Evolutionary conservation across 1,140 invertebrate species (phyloP), one percentile per base, ranked within the genome.

Genomic region (Fopius arisanus): DNA sequence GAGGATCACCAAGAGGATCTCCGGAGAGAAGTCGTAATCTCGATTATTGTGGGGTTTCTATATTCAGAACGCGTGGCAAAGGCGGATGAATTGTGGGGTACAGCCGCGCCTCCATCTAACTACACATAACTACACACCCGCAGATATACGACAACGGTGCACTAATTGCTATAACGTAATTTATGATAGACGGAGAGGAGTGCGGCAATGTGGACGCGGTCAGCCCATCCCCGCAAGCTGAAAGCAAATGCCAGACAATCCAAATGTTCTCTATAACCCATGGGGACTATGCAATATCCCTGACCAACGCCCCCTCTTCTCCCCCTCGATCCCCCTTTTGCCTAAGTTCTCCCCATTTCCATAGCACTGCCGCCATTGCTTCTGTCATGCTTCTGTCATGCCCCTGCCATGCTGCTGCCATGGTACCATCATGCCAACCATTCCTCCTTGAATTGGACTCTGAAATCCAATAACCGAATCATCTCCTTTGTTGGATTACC

Each of bases 121-220:
- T 43, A 29, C 28, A 62, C 37, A 7, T 19, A 48, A 37, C n/a
- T 28, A 41, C 29, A 40, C 28, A 76, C 71, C 54, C 71, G n/a
- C 23, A 62, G 21, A 28, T 62, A 62, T 70, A 26, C 16, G 33
- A n/a, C 59, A 48, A 29, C 63, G 51, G n/a, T 67, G 65, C n/a
- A 65, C 31, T 74, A 74, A 83, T 84, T 84, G 77, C 78, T 78
- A 65, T 59, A 75, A 70, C 31, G 78, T 82, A 80, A 81, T 84
- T 84, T 83, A 82, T 75, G 82, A 79, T 67, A 63, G n/a, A n/a
- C 73, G 33, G 41, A 48, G 31, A 29, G 54, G 62, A 43, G 37
- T 40, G 63, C 75, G 26, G 3, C 73, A 81, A 80, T 81, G 77
- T 70, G 33, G 76, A 80, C 78, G 80, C 63, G 80, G 80, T 77